phyloP scores from a whole-genome alignment of 2,797 vertebrate species.

The Coendou prehensilis region DNA sequence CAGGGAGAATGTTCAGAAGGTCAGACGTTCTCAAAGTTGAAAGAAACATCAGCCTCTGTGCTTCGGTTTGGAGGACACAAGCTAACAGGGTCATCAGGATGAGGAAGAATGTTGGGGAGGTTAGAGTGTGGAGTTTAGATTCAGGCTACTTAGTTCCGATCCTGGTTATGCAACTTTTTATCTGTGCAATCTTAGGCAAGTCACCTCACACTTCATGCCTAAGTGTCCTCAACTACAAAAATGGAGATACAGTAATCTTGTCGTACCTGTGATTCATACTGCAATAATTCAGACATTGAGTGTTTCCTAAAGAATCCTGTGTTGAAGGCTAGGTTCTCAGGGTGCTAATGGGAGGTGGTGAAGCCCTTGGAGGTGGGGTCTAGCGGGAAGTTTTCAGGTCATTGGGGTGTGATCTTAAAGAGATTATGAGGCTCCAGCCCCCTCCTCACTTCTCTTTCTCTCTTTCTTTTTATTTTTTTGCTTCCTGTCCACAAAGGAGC shows the following conservation, averaged over 20 bases:
- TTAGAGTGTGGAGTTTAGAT: not conserved
- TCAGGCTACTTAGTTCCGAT: not conserved
- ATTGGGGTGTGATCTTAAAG: not conserved
- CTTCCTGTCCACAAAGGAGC: not conserved
- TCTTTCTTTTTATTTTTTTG: not conserved
- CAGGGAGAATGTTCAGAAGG: constrained; percentile 50
- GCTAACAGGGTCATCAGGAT: not conserved
- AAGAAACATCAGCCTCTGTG: not conserved
- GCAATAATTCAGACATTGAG: not conserved
- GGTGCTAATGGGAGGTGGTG: not conserved
- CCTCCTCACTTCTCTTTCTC: not conserved
- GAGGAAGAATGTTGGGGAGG: not conserved
- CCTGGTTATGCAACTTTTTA: not conserved
- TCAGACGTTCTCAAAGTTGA: constrained; percentile 49
- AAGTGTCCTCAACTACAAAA: not conserved
- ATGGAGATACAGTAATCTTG: not conserved
- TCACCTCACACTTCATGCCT: not conserved
- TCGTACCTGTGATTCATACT: not conserved
- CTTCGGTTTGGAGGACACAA: not conserved
- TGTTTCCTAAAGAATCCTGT: not conserved
- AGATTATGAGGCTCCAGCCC: not conserved
- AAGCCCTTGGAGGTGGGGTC: not conserved
- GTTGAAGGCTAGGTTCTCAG: not conserved
- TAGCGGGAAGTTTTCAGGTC: not conserved
- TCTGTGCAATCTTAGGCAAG: not conserved